Conservation (phyloP, 2,113 vertebrate species). For the Axis porcinus region DNA sequence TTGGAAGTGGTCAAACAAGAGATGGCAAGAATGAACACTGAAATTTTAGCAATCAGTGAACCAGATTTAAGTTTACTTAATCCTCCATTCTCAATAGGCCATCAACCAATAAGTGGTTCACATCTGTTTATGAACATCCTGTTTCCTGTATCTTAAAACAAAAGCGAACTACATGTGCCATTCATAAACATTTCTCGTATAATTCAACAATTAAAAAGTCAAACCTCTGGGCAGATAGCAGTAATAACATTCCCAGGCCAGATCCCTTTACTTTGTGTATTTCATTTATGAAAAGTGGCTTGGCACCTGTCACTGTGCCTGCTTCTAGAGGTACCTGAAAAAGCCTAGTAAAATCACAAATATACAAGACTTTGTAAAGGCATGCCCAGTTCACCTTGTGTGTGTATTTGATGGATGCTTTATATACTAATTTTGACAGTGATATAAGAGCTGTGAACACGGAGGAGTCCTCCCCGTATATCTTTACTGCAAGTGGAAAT, state of each 20-base stretch:
- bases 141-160: not conserved
- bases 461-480: constrained; percentile 47
- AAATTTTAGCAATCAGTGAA: not conserved
- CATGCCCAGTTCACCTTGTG: constrained; percentile 60
- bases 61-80: not conserved
- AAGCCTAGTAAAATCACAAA: constrained; percentile 51
- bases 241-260: constrained; percentile 5
- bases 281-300: constrained; percentile 29
- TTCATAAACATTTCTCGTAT: not conserved
- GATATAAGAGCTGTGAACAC: constrained; percentile 66
- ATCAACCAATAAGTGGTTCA: not conserved
- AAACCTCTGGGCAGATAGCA: not conserved
- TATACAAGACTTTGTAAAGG: constrained; percentile 65
- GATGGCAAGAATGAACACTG: not conserved
- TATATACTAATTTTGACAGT: constrained; percentile 75
- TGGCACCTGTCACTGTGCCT: constrained; percentile 41
- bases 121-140: not conserved
- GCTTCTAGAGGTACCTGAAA: constrained; percentile 41
- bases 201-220: not conserved
- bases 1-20: not conserved
- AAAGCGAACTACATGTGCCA: not conserved
- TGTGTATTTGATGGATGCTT: constrained; percentile 76
- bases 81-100: not conserved
- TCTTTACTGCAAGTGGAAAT: constrained; percentile 60
- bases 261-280: not conserved